phyloP scores from a whole-genome alignment of 2,113 vertebrate genomes.

The Chloropsis hardwickii region DNA sequence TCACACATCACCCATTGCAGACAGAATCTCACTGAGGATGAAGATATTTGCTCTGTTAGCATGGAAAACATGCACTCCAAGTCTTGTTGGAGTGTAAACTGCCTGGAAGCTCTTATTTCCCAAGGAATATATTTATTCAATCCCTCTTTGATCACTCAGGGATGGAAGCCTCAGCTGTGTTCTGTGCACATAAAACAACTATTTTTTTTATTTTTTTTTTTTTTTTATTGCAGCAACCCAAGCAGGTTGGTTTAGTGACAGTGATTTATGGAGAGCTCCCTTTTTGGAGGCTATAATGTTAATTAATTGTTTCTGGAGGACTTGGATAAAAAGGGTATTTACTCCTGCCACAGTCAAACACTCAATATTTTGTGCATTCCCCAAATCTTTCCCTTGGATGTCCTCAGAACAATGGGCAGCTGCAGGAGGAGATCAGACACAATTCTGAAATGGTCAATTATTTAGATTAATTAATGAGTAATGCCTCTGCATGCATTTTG shows the following conservation, averaged over 20 bases:
- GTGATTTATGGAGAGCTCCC: constrained; percentile 1
- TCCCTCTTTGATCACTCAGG: background rate
- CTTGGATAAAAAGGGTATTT: constrained; percentile 29
- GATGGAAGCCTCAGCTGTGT: background rate
- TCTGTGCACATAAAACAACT: background rate
- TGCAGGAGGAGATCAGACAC: constrained; percentile 14
- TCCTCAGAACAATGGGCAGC: constrained; percentile 32
- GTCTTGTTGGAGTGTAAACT: background rate
- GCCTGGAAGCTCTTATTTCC: background rate
- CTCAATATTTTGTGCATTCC: constrained; percentile 4
- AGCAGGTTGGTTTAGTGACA: background rate
- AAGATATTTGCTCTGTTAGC: background rate
- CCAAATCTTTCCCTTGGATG: background rate
- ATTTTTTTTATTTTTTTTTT: background rate
- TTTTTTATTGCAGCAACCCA: background rate
- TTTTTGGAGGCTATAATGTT: constrained; percentile 1
- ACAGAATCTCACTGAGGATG: background rate
- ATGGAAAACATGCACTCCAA: background rate
- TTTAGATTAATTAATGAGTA: constrained; percentile 46
- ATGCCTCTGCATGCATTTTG: constrained; percentile 21
- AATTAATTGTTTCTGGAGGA: constrained; percentile 30
- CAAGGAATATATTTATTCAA: background rate
- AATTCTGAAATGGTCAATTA: background rate
- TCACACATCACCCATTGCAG: background rate
- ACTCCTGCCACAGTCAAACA: background rate